phyloP scores from a whole-genome alignment of 2,888 invertebrate species.

The Hybos culiciformis region DNA sequence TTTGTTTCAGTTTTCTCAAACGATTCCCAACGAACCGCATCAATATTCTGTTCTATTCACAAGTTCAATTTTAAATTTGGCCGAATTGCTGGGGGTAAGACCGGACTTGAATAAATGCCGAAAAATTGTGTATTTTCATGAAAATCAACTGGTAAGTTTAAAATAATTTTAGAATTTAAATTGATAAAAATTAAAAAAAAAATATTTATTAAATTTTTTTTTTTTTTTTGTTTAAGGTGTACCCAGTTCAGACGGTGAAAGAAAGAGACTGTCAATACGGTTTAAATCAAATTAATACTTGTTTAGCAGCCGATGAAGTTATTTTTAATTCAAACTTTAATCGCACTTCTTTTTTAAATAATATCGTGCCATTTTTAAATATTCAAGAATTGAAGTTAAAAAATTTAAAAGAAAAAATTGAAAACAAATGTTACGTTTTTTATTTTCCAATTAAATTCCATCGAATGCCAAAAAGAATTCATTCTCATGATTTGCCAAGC shows the following conservation, averaged over 20 bases:
- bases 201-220: too few species aligned
- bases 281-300: slow-evolving; percentile 57
- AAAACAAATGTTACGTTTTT: slow-evolving; percentile 46
- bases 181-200: too few species aligned
- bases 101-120: slow-evolving; percentile 43
- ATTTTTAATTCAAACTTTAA: slow-evolving; percentile 61
- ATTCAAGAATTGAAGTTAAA: slow-evolving; percentile 48
- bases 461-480: slow-evolving; percentile 26
- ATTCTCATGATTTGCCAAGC: slow-evolving; percentile 11
- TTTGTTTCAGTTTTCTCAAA: slow-evolving; percentile 45
- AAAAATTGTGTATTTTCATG: slow-evolving; percentile 64
- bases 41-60: slow-evolving; percentile 46
- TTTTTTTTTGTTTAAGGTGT: too few species aligned
- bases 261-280: slow-evolving; percentile 62
- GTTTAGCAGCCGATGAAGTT: slow-evolving; percentile 51
- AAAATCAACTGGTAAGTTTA: slow-evolving; percentile 62
- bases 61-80: slow-evolving; percentile 54
- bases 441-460: slow-evolving; percentile 46
- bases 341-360: slow-evolving; percentile 48
- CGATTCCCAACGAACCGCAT: slow-evolving; percentile 41
- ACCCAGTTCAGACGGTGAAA: slow-evolving; percentile 50
- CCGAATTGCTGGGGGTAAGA: slow-evolving; percentile 53
- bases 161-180: too few species aligned
- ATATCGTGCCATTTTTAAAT: slow-evolving; percentile 46
- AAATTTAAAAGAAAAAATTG: slow-evolving; percentile 40